Conservation (phyloP, 2,113 vertebrate species). For the Lampris megalopsis region DNA sequence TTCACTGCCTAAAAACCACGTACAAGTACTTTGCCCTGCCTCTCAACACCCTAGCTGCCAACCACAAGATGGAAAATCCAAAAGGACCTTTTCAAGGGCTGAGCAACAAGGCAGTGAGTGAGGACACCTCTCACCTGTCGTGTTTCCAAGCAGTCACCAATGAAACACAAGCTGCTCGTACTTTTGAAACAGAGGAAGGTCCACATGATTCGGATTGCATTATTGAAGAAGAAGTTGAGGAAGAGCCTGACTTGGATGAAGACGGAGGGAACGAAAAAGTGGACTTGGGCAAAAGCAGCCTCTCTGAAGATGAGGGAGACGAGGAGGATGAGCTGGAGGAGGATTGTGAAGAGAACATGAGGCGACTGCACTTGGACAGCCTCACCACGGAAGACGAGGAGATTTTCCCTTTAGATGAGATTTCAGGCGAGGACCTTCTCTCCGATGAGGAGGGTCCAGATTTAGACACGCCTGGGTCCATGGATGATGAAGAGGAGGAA, state of each 20-base stretch:
- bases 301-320: constrained; percentile 44
- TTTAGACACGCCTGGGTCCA: constrained; percentile 59
- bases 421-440: constrained; percentile 85
- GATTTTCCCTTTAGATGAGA: constrained; percentile 76
- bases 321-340: constrained; percentile 80
- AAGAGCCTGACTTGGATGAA: constrained; percentile 79
- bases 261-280: constrained; percentile 81
- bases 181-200: constrained; percentile 33
- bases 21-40: constrained; percentile 95
- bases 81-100: background rate
- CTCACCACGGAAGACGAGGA: constrained; percentile 81
- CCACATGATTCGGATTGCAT: constrained; percentile 82
- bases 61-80: constrained; percentile 24
- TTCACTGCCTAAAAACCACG: constrained; percentile 93
- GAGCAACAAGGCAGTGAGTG: background rate
- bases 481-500: constrained; percentile 67
- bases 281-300: constrained; percentile 72
- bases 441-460: constrained; percentile 86
- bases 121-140: background rate
- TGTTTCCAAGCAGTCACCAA: constrained; percentile 45
- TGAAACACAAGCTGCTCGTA: constrained; percentile 25
- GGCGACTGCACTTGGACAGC: constrained; percentile 63
- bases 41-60: constrained; percentile 56
- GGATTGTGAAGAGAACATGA: constrained; percentile 59
- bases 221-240: constrained; percentile 82